Evolutionary conservation across 2,888 invertebrate species (phyloP), one percentile per base, ranked within the genome.

Genomic region (Aphelenchoides bicaudatus): DNA sequence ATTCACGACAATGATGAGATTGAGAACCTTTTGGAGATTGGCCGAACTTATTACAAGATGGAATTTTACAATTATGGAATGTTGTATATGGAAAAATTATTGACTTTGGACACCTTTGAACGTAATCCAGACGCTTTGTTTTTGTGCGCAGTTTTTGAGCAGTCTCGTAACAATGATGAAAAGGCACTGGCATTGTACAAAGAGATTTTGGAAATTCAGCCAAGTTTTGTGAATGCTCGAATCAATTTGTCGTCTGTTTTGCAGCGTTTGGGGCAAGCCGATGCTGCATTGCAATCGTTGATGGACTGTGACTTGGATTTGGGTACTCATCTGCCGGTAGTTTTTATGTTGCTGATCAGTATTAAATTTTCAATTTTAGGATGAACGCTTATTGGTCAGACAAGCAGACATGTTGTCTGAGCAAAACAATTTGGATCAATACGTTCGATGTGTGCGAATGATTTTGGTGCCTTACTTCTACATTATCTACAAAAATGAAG

Each of bases 401-500:
- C 75, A 75, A 51, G 69, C 74, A 10, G 74, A 76, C 31, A 68
- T 75, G 10, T 62, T 78, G 3, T 69, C 68, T 39, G 68, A 70
- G 43, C 61, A 66, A 16, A 59, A 65, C 47, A 58, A 68, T 28
- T 56, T 54, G 25, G 68, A 71, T 4, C 65, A 69, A 53, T 76
- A 75, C 47, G 60, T 73, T 2, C 65, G 64, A 47, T 67, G 59
- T 19, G 49, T 65, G 5, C 61, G 77, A 5, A 66, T 77, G 67
- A 61, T 77, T 34, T 62, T 77, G 19, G 68, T 71, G 6, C 77
- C 77, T 2, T 71, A 77, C 50, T 77, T 77, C 62, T 74, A 71
- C 55, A 58, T 70, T 13, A 43, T 70, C 21, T 29, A 43, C 23
- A 55, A 62, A 16, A 65, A 34, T 19, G 38, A 51, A 51, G 39